These are phyloP conservation scores for Ameiurus melas DNA, from an alignment of 2,113 vertebrate genomes.

Conservation along the genomic window DNA sequence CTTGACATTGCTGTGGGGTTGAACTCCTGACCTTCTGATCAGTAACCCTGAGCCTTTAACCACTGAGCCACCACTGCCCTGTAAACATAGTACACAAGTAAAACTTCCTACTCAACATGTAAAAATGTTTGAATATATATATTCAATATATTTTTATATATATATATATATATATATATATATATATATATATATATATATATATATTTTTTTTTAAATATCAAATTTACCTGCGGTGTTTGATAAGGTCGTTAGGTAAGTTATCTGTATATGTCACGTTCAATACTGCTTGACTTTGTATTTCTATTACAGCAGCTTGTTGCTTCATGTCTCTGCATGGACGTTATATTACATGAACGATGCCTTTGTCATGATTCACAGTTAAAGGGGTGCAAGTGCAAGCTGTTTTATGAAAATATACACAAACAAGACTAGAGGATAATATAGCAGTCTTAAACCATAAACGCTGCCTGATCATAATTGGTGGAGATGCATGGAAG, in stretches of 20 bases:
- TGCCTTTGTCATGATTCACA: neutral
- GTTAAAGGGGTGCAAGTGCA: neutral
- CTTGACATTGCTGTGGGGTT: too few relatives aligned
- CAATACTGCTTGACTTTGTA: neutral
- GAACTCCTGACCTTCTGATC: too few relatives aligned
- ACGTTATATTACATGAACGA: neutral
- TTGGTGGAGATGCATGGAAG: neutral
- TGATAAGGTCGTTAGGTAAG: neutral
- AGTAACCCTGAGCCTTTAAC: too few relatives aligned
- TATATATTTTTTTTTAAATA: too few relatives aligned
- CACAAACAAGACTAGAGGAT: neutral
- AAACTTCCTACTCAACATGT: neutral
- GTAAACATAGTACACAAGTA: neutral
- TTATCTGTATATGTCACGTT: neutral
- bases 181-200: too few relatives aligned
- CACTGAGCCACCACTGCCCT: too few relatives aligned
- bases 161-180: too few relatives aligned
- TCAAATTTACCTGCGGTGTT: too few relatives aligned
- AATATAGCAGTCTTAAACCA: neutral
- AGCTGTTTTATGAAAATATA: neutral
- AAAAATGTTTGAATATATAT: neutral
- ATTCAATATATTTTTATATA: too few relatives aligned
- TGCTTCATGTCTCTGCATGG: neutral
- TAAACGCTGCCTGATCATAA: too few relatives aligned
- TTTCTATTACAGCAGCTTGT: neutral